phyloP scores from a whole-genome alignment of 2,113 vertebrate species.

The Gasterosteus nipponicus region DNA sequence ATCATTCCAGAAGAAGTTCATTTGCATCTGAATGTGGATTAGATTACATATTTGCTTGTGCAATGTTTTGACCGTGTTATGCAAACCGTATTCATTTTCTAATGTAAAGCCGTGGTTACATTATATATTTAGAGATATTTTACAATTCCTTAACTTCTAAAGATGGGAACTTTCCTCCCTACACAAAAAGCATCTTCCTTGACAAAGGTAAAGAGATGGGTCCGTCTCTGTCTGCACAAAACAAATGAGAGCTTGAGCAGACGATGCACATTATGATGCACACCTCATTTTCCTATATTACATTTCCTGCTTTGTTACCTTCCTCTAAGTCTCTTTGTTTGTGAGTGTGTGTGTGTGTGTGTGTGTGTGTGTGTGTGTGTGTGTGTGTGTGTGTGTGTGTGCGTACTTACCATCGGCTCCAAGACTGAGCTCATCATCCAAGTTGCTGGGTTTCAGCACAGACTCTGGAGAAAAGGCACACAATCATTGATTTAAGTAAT shows the following conservation, averaged over 20 bases:
- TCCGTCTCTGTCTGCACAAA: neutral
- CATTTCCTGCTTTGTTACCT: slow-evolving; percentile 21
- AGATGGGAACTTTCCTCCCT: neutral
- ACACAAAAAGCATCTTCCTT: neutral
- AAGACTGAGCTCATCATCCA: slow-evolving; percentile 86
- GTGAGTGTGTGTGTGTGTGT: neutral
- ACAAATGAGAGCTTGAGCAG: neutral
- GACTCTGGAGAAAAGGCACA: slow-evolving; percentile 70
- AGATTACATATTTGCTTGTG: too few species aligned
- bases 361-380: neutral
- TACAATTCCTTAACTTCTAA: neutral
- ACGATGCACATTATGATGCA: neutral
- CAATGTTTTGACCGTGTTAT: neutral
- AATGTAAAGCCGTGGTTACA: neutral
- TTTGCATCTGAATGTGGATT: neutral
- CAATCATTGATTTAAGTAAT: neutral
- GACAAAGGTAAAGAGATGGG: neutral
- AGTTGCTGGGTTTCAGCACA: slow-evolving; percentile 73
- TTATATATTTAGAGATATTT: neutral
- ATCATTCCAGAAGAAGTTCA: neutral
- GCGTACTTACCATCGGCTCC: slow-evolving; percentile 87
- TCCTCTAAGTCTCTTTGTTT: neutral
- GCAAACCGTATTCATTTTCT: neutral
- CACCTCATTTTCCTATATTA: slow-evolving; percentile 28
- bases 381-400: neutral